Evolutionary conservation across 2,113 vertebrate species (phyloP), one percentile per base, ranked within the genome.

Genomic region (Anthoscopus minutus): DNA sequence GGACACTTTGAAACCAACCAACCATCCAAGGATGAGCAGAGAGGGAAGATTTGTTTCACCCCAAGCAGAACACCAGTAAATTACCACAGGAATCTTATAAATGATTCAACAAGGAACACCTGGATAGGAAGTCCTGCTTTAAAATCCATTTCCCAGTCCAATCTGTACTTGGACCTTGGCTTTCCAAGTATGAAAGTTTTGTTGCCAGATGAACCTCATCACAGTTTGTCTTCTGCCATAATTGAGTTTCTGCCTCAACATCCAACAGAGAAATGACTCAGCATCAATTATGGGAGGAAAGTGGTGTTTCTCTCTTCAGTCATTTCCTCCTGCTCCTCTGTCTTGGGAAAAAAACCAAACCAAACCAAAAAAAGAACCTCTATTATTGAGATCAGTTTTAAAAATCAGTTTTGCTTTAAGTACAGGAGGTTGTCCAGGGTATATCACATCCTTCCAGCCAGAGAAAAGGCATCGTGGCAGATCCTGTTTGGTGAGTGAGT

Each of bases 231-330:
- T 88, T 80, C 81, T 90, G 76, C 50, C 51, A 17, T 88, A 93
- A 92, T n/a, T 67, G 85, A 83, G 60, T 94, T 94, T 95, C 87
- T 92, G 58, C 58, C 81, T 92, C 78, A 72, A 77, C 72, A 89
- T 82, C 79, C 67, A 89, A 62, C 38, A 80, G 50, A 79, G n/a
- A 88, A 91, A 88, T 69, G 70, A 87, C 64, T 95, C 93, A 70
- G 62, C 6, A 2, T n/a, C 79, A 44, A 47, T 93, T 93, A 47
- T 18, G 54, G 64, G 60, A 89, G 54, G 50, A 69, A 92, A 92
- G 51, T 35, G 31, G 21, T 58, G 17, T 56, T 96, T 82, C 23
- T 66, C 51, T 84, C 61, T 50, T 77, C 77, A 51, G 61, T 45
- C 7, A 72, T 93, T 94, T 95, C 85, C 74, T 85, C 53, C 64